Evolutionary conservation across 2,797 vertebrate genomes (phyloP).

Genomic region (Tiaroga cobitis): DNA sequence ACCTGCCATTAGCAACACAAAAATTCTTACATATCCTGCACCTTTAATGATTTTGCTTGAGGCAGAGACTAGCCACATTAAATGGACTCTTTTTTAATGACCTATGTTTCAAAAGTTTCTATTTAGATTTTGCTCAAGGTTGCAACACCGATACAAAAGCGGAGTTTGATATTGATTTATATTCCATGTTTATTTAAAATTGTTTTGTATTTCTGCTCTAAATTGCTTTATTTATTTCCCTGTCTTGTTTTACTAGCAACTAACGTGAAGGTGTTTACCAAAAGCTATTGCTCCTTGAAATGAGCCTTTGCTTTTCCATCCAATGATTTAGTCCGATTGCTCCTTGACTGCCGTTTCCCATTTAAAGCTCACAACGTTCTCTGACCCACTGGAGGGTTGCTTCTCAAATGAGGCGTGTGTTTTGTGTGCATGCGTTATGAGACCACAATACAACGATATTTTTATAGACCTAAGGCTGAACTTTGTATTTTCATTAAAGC

Average conservation of each 20-base stretch:
- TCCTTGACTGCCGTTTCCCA: slow-evolving; percentile 33
- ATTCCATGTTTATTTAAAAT: slow-evolving; percentile 37
- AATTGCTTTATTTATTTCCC: slow-evolving; percentile 13
- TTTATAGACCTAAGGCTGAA: slow-evolving; percentile 39
- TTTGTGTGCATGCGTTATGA: slow-evolving; percentile 45
- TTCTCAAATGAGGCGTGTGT: slow-evolving; percentile 37
- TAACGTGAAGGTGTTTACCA: slow-evolving; percentile 26
- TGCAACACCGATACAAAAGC: background rate
- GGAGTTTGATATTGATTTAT: slow-evolving; percentile 64
- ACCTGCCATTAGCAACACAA: background rate
- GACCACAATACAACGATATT: slow-evolving; percentile 36
- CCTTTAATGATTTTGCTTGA: background rate
- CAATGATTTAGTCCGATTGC: slow-evolving; percentile 10
- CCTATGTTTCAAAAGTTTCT: background rate
- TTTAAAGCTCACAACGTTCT: slow-evolving; percentile 37
- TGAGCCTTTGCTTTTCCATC: slow-evolving; percentile 32
- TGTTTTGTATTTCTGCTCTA: slow-evolving; percentile 14
- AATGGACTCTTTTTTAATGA: background rate
- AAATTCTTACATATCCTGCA: background rate
- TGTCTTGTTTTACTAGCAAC: slow-evolving; percentile 28
- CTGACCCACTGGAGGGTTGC: slow-evolving; percentile 20
- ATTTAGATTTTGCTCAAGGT: background rate
- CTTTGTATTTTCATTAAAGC: slow-evolving; percentile 64
- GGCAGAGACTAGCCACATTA: background rate
- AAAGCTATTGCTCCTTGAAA: slow-evolving; percentile 28